Percentiles rank a stretch among this genome's conserved stretches.
Conservation (phyloP, 1,140 invertebrate species). For the Drosophila carrolli region DNA sequence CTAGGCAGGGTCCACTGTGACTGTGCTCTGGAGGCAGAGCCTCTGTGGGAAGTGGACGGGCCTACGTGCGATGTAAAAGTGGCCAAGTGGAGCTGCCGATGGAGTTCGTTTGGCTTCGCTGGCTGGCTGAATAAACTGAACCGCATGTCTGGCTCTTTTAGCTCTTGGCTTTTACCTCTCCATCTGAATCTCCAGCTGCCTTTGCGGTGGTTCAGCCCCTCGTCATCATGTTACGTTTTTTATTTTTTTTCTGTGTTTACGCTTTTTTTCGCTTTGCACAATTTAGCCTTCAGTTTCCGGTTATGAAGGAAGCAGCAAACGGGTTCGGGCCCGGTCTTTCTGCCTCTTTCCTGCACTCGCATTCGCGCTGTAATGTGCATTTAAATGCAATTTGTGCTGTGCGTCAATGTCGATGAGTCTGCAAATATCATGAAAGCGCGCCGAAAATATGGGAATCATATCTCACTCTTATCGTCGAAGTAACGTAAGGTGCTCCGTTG, state of each 20-base stretch:
- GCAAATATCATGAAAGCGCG: slow-evolving; percentile 10
- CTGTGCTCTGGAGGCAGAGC: slow-evolving; percentile 20
- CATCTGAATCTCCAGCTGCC: slow-evolving; percentile 44
- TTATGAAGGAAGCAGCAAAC: slow-evolving; percentile 80
- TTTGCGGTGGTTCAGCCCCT: slow-evolving; percentile 19
- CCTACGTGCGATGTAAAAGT: slow-evolving; percentile 45
- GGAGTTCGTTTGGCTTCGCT: slow-evolving; percentile 53
- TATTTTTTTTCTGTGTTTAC: slow-evolving; percentile 46
- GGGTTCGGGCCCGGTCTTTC: slow-evolving; percentile 49
- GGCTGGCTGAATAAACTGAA: slow-evolving; percentile 37
- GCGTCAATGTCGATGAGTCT: slow-evolving; percentile 63
- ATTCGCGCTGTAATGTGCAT: slow-evolving; percentile 55
- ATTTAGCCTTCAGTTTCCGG: slow-evolving; percentile 82
- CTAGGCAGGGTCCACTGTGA: slow-evolving; percentile 27
- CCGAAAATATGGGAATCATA: slow-evolving; percentile 18
- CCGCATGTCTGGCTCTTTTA: slow-evolving; percentile 37
- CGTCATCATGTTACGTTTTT: slow-evolving; percentile 48
- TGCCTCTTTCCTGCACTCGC: slow-evolving; percentile 41
- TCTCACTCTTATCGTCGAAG: slow-evolving; percentile 13
- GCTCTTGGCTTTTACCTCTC: slow-evolving; percentile 33
- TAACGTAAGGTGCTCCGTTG: slow-evolving; percentile 2
- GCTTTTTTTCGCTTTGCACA: slow-evolving; percentile 64
- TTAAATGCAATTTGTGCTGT: slow-evolving; percentile 74
- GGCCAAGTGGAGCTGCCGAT: slow-evolving; percentile 40
- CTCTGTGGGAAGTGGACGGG: slow-evolving; percentile 50